These are phyloP conservation scores for Leptopilina boulardi DNA, from an alignment of 1,140 invertebrate genomes.

Conservation along the genomic window DNA sequence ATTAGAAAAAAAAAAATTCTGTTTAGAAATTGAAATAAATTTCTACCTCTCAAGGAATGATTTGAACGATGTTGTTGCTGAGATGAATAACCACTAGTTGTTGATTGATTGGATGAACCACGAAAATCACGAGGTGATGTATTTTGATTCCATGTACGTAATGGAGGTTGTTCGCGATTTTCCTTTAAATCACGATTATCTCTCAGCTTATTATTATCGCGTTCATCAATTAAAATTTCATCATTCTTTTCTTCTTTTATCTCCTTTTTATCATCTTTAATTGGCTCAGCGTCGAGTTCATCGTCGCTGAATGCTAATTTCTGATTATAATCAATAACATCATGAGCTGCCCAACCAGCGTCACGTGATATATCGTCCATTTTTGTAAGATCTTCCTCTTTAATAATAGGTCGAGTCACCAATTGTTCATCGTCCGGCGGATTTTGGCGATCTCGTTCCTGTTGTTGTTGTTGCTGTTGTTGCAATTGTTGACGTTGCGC, in stretches of 20 bases:
- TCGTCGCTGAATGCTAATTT: conserved; percentile 96
- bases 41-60: conserved; percentile 66
- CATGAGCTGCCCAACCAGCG: conserved; percentile 92
- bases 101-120: conserved; percentile 58
- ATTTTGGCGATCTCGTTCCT: conserved; percentile 63
- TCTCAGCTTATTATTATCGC: conserved; percentile 62
- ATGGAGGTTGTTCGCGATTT: conserved; percentile 54
- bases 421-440: conserved; percentile 72
- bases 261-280: conserved; percentile 54
- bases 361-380: conserved; percentile 94
- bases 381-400: conserved; percentile 92
- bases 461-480: conserved; percentile 53
- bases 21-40: conserved; percentile 18
- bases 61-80: conserved; percentile 61
- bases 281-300: conserved; percentile 77
- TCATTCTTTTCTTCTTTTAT: conserved; percentile 64
- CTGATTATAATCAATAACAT: conserved; percentile 97
- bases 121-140: conserved; percentile 66
- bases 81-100: conserved; percentile 56
- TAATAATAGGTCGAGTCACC: conserved; percentile 87
- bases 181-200: conserved; percentile 64
- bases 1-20: background rate
- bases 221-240: conserved; percentile 58
- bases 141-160: conserved; percentile 67
- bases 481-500: conserved; percentile 40